Conservation (phyloP, 2,888 invertebrate genomes). For the Polyommatus icarus region DNA sequence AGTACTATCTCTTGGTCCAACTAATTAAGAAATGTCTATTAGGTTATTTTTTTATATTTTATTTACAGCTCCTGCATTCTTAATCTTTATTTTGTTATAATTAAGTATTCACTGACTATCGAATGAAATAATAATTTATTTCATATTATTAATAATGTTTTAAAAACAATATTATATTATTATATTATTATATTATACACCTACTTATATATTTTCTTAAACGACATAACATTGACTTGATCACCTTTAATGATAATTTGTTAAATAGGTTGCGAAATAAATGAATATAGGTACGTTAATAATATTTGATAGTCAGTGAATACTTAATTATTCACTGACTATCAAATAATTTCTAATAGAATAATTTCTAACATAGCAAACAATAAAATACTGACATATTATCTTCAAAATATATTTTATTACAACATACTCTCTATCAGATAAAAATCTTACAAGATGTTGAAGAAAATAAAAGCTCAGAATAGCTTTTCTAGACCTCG, state of each 20-base stretch:
- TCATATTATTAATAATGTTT: neutral
- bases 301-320: no score
- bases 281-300: neutral
- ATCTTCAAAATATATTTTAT: neutral
- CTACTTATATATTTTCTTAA: neutral
- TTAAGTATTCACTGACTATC: neutral
- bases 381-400: neutral
- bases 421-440: neutral
- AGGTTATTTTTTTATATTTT: slow-evolving; percentile 37
- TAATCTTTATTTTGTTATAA: neutral
- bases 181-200: neutral
- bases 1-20: slow-evolving; percentile 56
- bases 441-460: neutral
- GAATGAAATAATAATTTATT: slow-evolving; percentile 14
- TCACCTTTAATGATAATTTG: neutral
- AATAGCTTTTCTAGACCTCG: neutral
- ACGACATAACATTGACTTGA: neutral
- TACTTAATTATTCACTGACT: no score
- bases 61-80: neutral
- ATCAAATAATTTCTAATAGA: no score
- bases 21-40: slow-evolving; percentile 49
- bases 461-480: neutral
- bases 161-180: neutral
- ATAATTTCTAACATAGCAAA: neutral
- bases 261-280: neutral